Evolutionary conservation across 2,797 vertebrate species (phyloP), one percentile per base, ranked within the genome.

Genomic region (Sorex maritimensis): DNA sequence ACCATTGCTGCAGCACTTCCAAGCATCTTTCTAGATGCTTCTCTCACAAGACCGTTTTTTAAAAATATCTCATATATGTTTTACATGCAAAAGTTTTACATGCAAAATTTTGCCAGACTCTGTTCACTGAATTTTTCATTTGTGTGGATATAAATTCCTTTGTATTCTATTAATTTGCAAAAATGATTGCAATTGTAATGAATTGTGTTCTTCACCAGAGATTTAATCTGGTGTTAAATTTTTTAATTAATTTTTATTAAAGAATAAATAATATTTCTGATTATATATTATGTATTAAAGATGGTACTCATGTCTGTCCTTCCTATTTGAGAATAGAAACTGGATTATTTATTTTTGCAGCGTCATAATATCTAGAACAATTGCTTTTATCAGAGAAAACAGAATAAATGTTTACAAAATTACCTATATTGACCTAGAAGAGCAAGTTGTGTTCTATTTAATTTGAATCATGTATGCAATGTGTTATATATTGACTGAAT

Each of bases 161-260:
- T n/a, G 30, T 38, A 1, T 2, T 92, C 10, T 68, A 87, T 75
- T 80, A 58, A 67, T 28, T 23, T 26, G 19, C 1, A 81, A 67
- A 30, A 44, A 67, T 21, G 2, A 1, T 0, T 61, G n/a, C 17
- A 30, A n/a, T 10, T 80, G 28, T 24, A 75, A 72, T 88, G 72
- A 81, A 90, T 44, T 71, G 67, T 2, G 41, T 44, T 44, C 41
- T 44, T 44, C 41, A 44, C 41, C 41, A 44, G 41, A 44, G 41
- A 14, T 73, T 58, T 1, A 5, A 1, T 21, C 15, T 0, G 61
- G 5, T 5, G 88, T 92, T 2, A 7, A 55, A 46, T 34, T 34
- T 34, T 72, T 72, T 15, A n/a, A 23, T 67, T 63, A 68, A 81
- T 17, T 69, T 93, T 81, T 68, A 63, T 58, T 84, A 84, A 94